Evolutionary conservation across 2,888 invertebrate genomes (phyloP).

Genomic region (Pyrrhosoma nymphula): DNA sequence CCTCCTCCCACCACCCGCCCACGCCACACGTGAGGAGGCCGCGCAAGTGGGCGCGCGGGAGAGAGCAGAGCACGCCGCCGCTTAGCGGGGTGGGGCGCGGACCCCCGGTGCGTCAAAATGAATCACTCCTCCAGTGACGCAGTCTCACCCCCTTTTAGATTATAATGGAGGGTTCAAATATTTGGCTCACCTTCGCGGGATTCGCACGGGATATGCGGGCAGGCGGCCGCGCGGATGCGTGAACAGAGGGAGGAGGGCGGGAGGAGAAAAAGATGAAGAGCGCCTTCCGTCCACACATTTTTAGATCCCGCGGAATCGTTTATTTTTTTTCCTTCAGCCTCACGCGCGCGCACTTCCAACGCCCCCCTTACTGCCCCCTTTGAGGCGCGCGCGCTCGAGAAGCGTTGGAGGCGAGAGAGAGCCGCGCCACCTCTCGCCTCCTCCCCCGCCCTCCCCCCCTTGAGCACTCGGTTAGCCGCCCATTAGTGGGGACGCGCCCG

Average conservation of each 20-base stretch:
- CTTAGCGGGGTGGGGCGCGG: background rate
- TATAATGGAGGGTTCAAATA: slow-evolving; percentile 51
- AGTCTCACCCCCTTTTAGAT: slow-evolving; percentile 46
- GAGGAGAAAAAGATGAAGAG: background rate
- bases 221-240: background rate
- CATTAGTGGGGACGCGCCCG: no score
- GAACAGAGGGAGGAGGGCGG: background rate
- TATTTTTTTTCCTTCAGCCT: background rate
- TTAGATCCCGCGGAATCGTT: background rate
- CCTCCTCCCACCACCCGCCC: background rate
- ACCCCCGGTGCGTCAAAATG: background rate
- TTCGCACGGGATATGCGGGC: background rate
- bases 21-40: background rate
- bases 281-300: slow-evolving; percentile 17
- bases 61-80: background rate
- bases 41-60: background rate
- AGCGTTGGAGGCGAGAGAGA: no score
- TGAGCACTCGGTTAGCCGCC: background rate
- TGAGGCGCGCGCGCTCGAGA: no score
- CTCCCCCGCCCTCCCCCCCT: background rate
- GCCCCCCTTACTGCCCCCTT: no score
- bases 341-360: background rate
- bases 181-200: slow-evolving; percentile 61
- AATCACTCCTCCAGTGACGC: background rate
- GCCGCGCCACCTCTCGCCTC: no score